Conservation (phyloP, 1,140 invertebrate genomes). For the Vanessa tameamea region DNA sequence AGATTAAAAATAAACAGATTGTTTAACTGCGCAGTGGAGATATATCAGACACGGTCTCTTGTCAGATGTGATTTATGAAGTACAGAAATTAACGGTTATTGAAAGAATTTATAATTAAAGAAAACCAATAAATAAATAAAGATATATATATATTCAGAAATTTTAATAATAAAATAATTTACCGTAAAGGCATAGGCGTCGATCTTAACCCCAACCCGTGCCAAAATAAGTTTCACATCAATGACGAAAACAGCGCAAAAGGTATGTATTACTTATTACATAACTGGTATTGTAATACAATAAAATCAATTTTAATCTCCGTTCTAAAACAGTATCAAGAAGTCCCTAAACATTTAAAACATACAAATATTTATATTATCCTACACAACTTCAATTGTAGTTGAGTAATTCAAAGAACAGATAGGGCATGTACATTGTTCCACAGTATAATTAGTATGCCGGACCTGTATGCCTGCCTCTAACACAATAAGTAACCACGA, state of each 20-base stretch:
- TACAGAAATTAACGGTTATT: no score
- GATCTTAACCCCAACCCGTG: no score
- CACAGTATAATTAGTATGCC: conserved; percentile 59
- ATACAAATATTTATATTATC: conserved; percentile 13
- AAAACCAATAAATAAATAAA: no score
- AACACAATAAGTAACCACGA: conserved; percentile 48
- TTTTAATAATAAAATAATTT: no score
- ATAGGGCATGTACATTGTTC: conserved; percentile 30
- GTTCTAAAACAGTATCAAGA: neutral
- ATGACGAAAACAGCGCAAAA: no score
- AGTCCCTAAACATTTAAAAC: conserved; percentile 9
- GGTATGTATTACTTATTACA: neutral
- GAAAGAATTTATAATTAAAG: no score
- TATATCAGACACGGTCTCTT: no score
- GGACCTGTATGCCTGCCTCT: conserved; percentile 39
- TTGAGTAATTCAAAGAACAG: conserved; percentile 31
- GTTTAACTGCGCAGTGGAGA: no score
- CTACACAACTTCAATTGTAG: conserved; percentile 16
- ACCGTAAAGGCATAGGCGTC: no score
- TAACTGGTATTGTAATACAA: neutral
- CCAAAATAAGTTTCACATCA: no score
- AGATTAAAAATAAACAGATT: no score
- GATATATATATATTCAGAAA: no score
- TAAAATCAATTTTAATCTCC: neutral
- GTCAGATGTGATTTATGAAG: neutral